These are phyloP conservation scores for Pinctada fucata DNA, from an alignment of 2,888 invertebrate species.

Conservation along the genomic window DNA sequence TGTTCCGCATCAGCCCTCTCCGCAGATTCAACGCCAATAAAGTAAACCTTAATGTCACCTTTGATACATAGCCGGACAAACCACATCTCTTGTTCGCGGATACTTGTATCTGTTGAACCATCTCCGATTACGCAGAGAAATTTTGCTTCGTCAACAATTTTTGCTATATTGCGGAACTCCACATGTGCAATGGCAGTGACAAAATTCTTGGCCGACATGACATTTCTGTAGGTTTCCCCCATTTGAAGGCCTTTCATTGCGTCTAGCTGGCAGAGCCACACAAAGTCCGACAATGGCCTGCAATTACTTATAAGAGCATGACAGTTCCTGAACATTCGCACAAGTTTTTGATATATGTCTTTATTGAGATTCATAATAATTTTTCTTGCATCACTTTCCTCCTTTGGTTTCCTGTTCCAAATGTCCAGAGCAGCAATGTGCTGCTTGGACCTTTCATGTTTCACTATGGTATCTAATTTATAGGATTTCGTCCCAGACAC, in stretches of 20 bases:
- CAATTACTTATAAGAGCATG: constrained; percentile 28
- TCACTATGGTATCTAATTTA: constrained; percentile 6
- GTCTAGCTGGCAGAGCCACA: constrained; percentile 38
- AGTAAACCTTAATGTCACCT: constrained; percentile 25
- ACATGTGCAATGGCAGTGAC: constrained; percentile 26
- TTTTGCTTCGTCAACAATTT: not conserved
- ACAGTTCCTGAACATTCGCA: constrained; percentile 12
- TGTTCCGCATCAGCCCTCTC: constrained; percentile 35
- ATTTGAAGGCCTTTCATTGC: constrained; percentile 26
- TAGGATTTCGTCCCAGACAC: constrained; percentile 2
- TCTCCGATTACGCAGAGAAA: constrained; percentile 35
- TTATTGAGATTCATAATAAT: constrained; percentile 21
- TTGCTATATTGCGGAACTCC: constrained; percentile 16
- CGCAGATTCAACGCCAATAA: constrained; percentile 22
- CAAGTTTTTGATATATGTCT: constrained; percentile 10
- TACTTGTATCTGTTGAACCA: constrained; percentile 32
- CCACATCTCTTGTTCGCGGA: constrained; percentile 42
- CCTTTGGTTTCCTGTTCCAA: constrained; percentile 4
- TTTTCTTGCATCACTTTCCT: constrained; percentile 27
- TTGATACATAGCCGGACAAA: constrained; percentile 18
- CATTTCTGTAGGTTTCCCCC: constrained; percentile 37
- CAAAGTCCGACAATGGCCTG: constrained; percentile 33
- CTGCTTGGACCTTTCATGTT: constrained; percentile 6
- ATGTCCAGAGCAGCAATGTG: not conserved
- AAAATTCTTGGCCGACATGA: constrained; percentile 19